Percentiles rank a stretch among this genome's conserved stretches.
Conservation (phyloP, 2,797 vertebrate genomes). For the Orestias chungarensis region DNA sequence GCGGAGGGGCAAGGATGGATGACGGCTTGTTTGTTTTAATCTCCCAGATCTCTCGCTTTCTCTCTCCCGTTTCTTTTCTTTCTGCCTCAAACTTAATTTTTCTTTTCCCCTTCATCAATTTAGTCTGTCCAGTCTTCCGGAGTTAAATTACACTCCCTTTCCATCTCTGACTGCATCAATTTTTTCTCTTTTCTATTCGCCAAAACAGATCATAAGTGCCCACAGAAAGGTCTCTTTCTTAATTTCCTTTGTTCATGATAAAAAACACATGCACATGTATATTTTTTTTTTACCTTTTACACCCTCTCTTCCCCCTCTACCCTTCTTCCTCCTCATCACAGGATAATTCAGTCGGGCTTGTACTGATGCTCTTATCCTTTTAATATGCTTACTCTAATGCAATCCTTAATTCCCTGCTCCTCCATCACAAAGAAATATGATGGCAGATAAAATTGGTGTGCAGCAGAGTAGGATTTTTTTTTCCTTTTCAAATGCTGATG, state of each 20-base stretch:
- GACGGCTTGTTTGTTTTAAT: constrained; percentile 76
- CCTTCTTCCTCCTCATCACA: constrained; percentile 55
- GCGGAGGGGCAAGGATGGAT: constrained; percentile 61
- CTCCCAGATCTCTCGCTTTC: constrained; percentile 46
- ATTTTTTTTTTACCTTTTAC: constrained; percentile 37
- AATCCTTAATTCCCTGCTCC: constrained; percentile 63
- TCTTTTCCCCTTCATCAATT: constrained; percentile 50
- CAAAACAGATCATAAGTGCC: constrained; percentile 44
- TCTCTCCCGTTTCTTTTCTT: not conserved
- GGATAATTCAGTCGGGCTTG: constrained; percentile 53
- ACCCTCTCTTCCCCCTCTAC: constrained; percentile 38
- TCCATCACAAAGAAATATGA: constrained; percentile 66
- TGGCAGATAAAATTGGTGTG: constrained; percentile 65
- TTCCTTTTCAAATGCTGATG: constrained; percentile 43
- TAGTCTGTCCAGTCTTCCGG: constrained; percentile 42
- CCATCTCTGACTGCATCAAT: constrained; percentile 47
- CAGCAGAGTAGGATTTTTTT: constrained; percentile 43
- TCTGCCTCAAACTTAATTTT: constrained; percentile 38
- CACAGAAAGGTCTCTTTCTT: constrained; percentile 43
- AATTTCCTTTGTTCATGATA: constrained; percentile 53
- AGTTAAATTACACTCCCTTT: constrained; percentile 48
- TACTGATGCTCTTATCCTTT: constrained; percentile 70
- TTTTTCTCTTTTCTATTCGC: constrained; percentile 39
- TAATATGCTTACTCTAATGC: constrained; percentile 70
- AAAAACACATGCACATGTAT: constrained; percentile 21